Percentiles rank a stretch among this genome's conserved stretches.
Conservation (phyloP, 2,797 vertebrate genomes). For the Periophthalmus magnuspinnatus region DNA sequence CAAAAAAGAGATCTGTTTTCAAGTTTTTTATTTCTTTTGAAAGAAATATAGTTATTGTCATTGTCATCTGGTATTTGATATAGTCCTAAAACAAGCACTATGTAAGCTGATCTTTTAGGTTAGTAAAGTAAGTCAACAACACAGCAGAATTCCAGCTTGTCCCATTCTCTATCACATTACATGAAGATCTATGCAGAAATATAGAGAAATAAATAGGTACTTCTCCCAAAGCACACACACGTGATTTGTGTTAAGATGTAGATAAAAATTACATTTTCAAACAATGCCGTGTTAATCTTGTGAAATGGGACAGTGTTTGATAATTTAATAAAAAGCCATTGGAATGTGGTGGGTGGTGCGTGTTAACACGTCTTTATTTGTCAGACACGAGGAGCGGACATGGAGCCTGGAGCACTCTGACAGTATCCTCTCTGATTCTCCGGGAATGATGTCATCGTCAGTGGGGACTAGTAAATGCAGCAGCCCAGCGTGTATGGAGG, state of each 20-base stretch:
- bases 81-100: neutral
- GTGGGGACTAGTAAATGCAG: slow-evolving; percentile 99
- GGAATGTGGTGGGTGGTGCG: slow-evolving; percentile 25
- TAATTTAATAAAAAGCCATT: slow-evolving; percentile 10
- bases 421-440: slow-evolving; percentile 93
- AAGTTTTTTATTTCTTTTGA: neutral
- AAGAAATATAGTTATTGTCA: neutral
- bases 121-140: neutral
- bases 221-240: neutral
- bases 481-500: slow-evolving; percentile 94
- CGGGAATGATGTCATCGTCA: slow-evolving; percentile 92
- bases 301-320: neutral
- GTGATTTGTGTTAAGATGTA: neutral
- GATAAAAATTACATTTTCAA: neutral
- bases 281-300: neutral
- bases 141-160: neutral
- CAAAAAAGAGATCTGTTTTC: neutral
- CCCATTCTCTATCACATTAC: neutral
- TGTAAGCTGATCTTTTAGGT: neutral
- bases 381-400: slow-evolving; percentile 93
- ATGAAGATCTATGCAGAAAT: no score
- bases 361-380: slow-evolving; percentile 52
- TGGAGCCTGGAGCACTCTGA: slow-evolving; percentile 95
- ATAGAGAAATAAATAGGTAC: neutral
- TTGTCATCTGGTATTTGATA: neutral